Evolutionary conservation across 2,888 invertebrate genomes (phyloP).

Genomic region (Plebejus anna): DNA sequence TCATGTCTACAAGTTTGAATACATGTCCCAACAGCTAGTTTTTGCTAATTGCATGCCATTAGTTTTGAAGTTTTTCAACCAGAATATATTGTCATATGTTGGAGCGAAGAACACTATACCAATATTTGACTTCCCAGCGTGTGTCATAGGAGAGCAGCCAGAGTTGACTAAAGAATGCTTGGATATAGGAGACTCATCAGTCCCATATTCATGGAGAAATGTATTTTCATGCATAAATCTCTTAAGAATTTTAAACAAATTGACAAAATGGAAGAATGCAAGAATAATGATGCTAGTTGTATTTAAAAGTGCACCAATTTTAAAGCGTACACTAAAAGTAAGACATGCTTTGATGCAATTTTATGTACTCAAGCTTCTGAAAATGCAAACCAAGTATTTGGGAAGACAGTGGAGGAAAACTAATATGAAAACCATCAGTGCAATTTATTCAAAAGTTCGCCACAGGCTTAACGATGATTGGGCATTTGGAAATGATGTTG

Average conservation of each 20-base stretch:
- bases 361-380: slow-evolving; percentile 97
- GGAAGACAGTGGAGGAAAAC: slow-evolving; percentile 99
- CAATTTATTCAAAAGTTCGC: slow-evolving; percentile 98
- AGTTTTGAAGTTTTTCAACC: slow-evolving; percentile 98
- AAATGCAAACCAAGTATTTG: slow-evolving; percentile 99
- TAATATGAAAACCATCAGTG: slow-evolving; percentile 99
- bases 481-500: slow-evolving; percentile 99
- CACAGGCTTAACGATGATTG: slow-evolving; percentile 99
- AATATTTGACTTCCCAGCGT: slow-evolving; percentile 96
- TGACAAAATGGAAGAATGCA: slow-evolving; percentile 99
- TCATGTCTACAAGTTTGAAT: slow-evolving; percentile 99
- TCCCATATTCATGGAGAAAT: slow-evolving; percentile 97
- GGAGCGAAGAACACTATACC: slow-evolving; percentile 96
- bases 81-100: slow-evolving; percentile 96
- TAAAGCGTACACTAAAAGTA: slow-evolving; percentile 97
- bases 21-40: slow-evolving; percentile 98
- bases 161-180: slow-evolving; percentile 95
- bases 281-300: slow-evolving; percentile 99
- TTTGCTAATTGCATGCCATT: slow-evolving; percentile 99
- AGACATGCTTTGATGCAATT: slow-evolving; percentile 98
- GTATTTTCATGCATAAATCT: slow-evolving; percentile 98
- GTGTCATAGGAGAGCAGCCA: slow-evolving; percentile 96
- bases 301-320: slow-evolving; percentile 98
- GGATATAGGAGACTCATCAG: slow-evolving; percentile 89
- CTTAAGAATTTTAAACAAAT: slow-evolving; percentile 96